Evolutionary conservation across 37 sponge, comb jelly and placozoan genomes (phyloP), one percentile per base, ranked within the genome.

Genomic region (Sycon ciliatum): DNA sequence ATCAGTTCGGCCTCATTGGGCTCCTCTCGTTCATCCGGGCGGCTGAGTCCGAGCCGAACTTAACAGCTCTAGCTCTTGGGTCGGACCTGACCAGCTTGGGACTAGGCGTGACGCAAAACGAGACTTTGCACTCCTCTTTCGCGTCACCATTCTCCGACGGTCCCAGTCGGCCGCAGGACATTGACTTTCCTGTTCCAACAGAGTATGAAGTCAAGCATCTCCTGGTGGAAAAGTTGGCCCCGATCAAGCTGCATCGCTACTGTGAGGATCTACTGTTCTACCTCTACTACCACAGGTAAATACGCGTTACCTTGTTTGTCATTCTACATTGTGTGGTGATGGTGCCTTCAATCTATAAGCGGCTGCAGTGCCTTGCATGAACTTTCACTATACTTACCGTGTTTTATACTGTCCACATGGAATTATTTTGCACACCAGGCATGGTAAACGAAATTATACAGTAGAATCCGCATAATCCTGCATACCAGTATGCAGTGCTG

Each of bases 1-100:
- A 98, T 66, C 99, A 98, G 65, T 98, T 91, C 82, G 99, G 99
- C 20, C 92, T 98, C 91, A 82, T 93, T 73, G 99, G 99, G 5
- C 71, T 98, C 0, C 84, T 98, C 38, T 85, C 94, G 0, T 98
- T 98, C 61, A 98, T 98, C 61, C 67, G 99, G 54, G 89, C 86
- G 9, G 95, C 95, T 23, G 99, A 98, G 52, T 86, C 91, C 31
- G 95, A 93, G 34, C 94, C 87, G 2, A 89, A 86, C 35, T 77
- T 98, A 0, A 91, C 93, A 3, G 84, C 95, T 33, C 78, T 98
- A 13, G 99, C 99, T 24, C 82, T 98, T 2, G 99, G 99, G 29
- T 90, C 86, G 96, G 99, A 98, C 57, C 69, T 98, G 54, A 93
- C 94, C 29, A 93, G 91, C 4, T 76, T 98, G 20, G 99, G 99